A percentile compares a stretch with the other conserved stretches of the same genome.
phyloP scores from a whole-genome alignment of 2,888 invertebrate genomes.

The Drosophila atripex region DNA sequence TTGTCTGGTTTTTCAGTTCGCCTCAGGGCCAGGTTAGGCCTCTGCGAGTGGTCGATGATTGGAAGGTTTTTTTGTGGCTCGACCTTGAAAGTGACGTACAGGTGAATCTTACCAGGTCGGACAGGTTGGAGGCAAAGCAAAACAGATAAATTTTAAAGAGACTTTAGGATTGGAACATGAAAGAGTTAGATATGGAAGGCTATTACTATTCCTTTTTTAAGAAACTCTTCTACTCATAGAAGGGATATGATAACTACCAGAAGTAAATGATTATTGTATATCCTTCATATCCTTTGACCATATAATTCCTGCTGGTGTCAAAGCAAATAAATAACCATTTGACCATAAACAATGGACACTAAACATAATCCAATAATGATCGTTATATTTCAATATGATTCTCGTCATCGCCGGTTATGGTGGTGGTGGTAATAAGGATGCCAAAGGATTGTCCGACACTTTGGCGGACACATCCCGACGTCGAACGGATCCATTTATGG shows the following conservation, averaged over 20 bases:
- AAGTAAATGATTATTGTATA: not conserved
- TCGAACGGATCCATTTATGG: conserved; percentile 56
- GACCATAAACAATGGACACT: conserved; percentile 32
- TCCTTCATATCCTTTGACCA: not conserved
- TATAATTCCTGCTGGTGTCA: not conserved
- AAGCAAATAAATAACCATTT: conserved; percentile 17
- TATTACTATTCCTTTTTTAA: no score
- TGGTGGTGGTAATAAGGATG: not conserved
- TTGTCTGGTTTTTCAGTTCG: conserved; percentile 22
- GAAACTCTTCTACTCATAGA: no score
- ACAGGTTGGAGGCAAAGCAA: not conserved
- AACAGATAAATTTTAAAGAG: not conserved
- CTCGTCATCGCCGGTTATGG: not conserved
- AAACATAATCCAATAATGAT: conserved; percentile 31
- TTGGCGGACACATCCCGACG: conserved; percentile 40
- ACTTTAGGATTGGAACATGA: no score
- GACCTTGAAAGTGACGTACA: conserved; percentile 31
- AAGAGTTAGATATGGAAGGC: no score
- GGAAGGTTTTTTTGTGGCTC: conserved; percentile 3
- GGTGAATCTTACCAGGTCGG: conserved; percentile 16
- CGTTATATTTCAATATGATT: conserved; percentile 20
- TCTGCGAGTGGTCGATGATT: conserved; percentile 6
- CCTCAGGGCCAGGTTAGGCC: conserved; percentile 11
- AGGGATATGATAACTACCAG: not conserved
- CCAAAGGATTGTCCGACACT: conserved; percentile 46